These are phyloP conservation scores for Omphaloscelis lunosa DNA, from an alignment of 2,888 invertebrate genomes.

Conservation along the genomic window DNA sequence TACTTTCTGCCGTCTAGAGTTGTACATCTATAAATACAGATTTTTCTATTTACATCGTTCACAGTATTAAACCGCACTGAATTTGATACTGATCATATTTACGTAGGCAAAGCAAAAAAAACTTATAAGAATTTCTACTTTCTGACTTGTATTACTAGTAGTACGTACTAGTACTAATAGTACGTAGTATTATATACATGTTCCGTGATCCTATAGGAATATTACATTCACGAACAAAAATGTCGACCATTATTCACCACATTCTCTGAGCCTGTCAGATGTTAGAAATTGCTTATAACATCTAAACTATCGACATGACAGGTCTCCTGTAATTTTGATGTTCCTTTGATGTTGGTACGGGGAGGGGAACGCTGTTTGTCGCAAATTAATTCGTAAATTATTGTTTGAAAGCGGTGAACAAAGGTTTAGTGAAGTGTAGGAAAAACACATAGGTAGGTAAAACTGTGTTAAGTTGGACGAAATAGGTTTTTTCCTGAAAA, in stretches of 20 bases:
- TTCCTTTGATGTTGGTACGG: slow-evolving; percentile 61
- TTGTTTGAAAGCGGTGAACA: slow-evolving; percentile 20
- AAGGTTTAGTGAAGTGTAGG: not conserved
- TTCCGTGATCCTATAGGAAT: no score
- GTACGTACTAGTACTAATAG: no score
- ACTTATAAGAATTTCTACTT: not conserved
- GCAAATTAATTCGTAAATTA: slow-evolving; percentile 53
- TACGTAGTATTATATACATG: not conserved
- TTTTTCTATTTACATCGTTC: not conserved
- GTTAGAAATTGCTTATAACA: slow-evolving; percentile 52
- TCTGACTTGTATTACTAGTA: no score
- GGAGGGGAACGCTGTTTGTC: slow-evolving; percentile 46
- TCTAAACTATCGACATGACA: slow-evolving; percentile 53
- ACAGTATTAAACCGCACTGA: not conserved
- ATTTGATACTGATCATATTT: not conserved
- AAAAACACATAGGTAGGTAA: not conserved
- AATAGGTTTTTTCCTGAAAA: no score
- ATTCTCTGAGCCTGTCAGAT: slow-evolving; percentile 10
- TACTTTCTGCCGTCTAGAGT: not conserved
- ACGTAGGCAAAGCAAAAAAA: not conserved
- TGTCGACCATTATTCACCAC: not conserved
- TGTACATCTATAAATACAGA: not conserved
- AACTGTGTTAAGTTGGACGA: not conserved
- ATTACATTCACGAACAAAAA: not conserved
- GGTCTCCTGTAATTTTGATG: slow-evolving; percentile 53